A percentile compares a stretch with the other conserved stretches of the same genome.
phyloP scores from a whole-genome alignment of 2,888 invertebrate genomes.

The Pollenia griseotomentosa region DNA sequence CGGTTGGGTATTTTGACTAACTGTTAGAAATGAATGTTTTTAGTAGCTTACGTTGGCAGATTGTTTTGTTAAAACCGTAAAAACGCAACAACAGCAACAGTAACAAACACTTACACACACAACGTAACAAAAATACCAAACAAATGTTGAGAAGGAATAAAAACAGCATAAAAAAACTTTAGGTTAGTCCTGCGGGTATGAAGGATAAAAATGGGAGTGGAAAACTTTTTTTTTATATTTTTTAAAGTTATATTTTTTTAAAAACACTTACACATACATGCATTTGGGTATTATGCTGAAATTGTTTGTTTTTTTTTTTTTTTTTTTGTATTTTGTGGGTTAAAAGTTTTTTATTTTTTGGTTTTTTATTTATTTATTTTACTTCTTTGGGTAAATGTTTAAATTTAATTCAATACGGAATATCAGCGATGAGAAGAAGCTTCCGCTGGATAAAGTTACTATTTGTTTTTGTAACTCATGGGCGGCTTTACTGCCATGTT shows the following conservation, averaged over 20 bases:
- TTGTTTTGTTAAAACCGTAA: slow-evolving; percentile 70
- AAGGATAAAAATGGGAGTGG: slow-evolving; percentile 26
- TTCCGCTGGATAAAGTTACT: slow-evolving; percentile 79
- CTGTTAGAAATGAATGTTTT: slow-evolving; percentile 62
- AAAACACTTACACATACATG: slow-evolving; percentile 7
- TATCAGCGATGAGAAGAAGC: slow-evolving; percentile 80
- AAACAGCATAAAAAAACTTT: slow-evolving; percentile 27
- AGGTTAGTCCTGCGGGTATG: slow-evolving; percentile 43
- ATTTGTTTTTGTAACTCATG: neutral
- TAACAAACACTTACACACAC: neutral
- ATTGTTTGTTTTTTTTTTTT: slow-evolving; percentile 10
- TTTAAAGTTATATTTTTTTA: slow-evolving; percentile 41
- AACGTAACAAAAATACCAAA: neutral
- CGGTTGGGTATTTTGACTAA: slow-evolving; percentile 56
- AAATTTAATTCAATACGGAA: slow-evolving; percentile 83
- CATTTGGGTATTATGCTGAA: neutral
- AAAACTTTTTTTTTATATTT: slow-evolving; percentile 50
- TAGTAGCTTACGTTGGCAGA: slow-evolving; percentile 66
- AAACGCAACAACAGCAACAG: slow-evolving; percentile 44
- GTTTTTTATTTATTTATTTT: slow-evolving; percentile 16
- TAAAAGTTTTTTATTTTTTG: slow-evolving; percentile 29
- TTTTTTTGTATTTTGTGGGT: slow-evolving; percentile 53
- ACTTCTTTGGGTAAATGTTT: slow-evolving; percentile 77
- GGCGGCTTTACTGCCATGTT: no score
- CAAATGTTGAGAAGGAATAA: slow-evolving; percentile 23